Conservation (phyloP, 2,113 vertebrate species). For the Chauna torquata region DNA sequence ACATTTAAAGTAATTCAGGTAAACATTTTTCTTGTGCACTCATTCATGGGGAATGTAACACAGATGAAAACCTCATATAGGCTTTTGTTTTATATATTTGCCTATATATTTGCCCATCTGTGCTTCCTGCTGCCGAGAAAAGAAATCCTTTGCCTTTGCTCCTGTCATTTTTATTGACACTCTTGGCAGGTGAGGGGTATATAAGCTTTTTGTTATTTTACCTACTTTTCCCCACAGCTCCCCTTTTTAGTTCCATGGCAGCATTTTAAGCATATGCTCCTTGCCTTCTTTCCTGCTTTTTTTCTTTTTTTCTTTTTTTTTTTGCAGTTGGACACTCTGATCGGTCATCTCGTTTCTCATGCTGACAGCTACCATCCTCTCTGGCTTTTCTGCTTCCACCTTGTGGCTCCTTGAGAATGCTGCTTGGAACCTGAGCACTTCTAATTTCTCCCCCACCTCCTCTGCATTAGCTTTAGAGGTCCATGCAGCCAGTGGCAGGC, state of each 20-base stretch:
- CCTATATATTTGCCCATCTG: conserved; percentile 23
- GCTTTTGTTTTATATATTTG: background rate
- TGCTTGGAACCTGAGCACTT: background rate
- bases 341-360: background rate
- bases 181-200: background rate
- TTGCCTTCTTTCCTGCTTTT: background rate
- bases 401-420: background rate
- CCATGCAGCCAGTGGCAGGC: background rate
- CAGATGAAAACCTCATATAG: background rate
- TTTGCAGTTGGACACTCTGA: background rate
- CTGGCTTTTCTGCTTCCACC: conserved; percentile 27
- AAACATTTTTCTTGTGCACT: background rate
- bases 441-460: background rate
- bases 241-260: background rate
- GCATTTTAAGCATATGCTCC: background rate
- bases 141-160: background rate
- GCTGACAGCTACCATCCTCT: background rate
- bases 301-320: background rate
- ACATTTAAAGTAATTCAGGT: conserved; percentile 29
- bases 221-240: background rate
- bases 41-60: background rate
- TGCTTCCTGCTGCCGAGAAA: conserved; percentile 9
- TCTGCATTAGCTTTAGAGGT: background rate
- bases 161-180: background rate
- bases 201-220: background rate